Base-by-base conservation (phyloP, 1,140 invertebrate species). In the Bombus sylvicola region DNA sequence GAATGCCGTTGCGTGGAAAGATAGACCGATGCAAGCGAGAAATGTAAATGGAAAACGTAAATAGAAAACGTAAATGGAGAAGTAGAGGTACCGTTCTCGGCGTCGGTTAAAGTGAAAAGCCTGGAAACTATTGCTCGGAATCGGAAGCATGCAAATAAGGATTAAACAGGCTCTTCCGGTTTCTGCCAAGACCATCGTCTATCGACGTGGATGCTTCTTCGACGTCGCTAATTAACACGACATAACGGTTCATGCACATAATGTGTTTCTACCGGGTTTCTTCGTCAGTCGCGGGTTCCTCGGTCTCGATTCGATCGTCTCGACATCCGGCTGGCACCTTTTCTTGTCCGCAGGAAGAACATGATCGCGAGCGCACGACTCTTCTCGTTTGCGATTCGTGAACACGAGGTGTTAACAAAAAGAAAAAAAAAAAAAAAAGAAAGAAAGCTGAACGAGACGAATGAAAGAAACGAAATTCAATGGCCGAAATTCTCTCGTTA, bases 81-180 rank as follows among this genome's bases (percentile, higher is more conserved):
- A 59, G 22, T 4, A 8, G 59, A 57, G 62, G 34, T 57, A 25
- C 57, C 25, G 83, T 59, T 79, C 59, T 41, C 31, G 13, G 28
- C 2, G 57, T 39, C 78, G 59, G 81, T 85, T 81, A 75, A 34
- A 57, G 79, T 74, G 84, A 81, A 81, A 81, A 85, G 34, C 37
- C 22, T 75, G 71, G 43, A 64, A 74, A 80, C 47, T 47, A 2
- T 79, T 25, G 75, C 37, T 22, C 31, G 57, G 53, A 73, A 62
- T 72, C 83, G 68, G 34, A 47, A 31, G 59, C 78, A 66, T 69
- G 79, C 59, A 68, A 81, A 57, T 66, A 68, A 66, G 83, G 57
- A 85, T 85, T 43, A 53, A 75, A 53, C 37, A 41, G 28, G 13
- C 69, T 69, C 53, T 81, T 85, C 84, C 78, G 84, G 71, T 72